Evolutionary conservation across 2,113 vertebrate genomes (phyloP).

Genomic region (Eolophus roseicapilla): DNA sequence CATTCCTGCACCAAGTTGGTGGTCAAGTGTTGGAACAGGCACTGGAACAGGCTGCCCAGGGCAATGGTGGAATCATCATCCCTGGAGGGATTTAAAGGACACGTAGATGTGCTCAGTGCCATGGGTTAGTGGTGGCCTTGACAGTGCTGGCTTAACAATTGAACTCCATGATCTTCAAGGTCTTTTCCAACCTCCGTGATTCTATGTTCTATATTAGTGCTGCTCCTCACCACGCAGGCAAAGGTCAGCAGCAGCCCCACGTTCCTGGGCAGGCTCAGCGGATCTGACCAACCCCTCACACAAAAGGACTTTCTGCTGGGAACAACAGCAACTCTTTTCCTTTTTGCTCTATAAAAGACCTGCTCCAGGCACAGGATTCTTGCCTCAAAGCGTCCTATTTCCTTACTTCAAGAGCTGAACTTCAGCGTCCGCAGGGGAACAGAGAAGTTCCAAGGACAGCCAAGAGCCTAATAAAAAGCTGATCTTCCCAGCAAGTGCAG

Average conservation of each 20-base stretch:
- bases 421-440: neutral
- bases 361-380: neutral
- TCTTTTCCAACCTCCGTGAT: neutral
- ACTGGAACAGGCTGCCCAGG: neutral
- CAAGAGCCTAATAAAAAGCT: neutral
- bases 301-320: neutral
- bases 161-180: neutral
- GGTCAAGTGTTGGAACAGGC: too few species aligned
- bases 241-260: accelerated
- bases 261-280: neutral
- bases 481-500: neutral
- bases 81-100: neutral
- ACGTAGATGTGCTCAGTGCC: neutral
- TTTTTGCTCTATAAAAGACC: neutral
- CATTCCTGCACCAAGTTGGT: neutral
- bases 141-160: neutral
- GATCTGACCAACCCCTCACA: neutral
- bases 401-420: conserved; percentile 26
- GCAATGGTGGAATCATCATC: neutral
- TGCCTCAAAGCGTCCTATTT: conserved; percentile 34
- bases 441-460: conserved; percentile 19
- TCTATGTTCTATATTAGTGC: neutral
- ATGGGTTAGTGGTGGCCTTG: neutral
- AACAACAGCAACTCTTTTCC: neutral
- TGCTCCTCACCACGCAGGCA: neutral